These are phyloP conservation scores for Drosophila lacteicornis DNA, from an alignment of 1,140 invertebrate genomes.

Conservation along the genomic window DNA sequence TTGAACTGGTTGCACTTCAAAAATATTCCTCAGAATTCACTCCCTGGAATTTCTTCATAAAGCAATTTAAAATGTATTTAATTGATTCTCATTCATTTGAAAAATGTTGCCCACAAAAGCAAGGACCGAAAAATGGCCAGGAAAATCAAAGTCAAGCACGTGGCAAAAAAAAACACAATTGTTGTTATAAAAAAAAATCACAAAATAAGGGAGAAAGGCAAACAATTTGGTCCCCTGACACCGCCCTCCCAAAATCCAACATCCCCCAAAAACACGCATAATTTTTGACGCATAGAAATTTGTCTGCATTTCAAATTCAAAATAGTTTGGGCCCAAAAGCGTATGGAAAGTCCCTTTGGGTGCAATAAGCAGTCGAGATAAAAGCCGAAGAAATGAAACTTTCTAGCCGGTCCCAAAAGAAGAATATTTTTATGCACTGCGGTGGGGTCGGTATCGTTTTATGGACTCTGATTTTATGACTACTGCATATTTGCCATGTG, in stretches of 20 bases:
- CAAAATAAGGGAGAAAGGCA: neutral
- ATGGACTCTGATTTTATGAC: conserved; percentile 68
- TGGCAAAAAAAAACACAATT: conserved; percentile 24
- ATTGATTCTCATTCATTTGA: neutral
- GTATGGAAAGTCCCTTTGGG: conserved; percentile 51
- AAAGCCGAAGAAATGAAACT: conserved; percentile 39
- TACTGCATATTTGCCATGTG: conserved; percentile 37
- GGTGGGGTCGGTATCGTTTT: conserved; percentile 39
- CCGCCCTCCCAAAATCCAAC: conserved; percentile 14
- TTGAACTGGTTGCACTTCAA: neutral
- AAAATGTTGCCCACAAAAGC: neutral
- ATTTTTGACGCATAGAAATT: conserved; percentile 69
- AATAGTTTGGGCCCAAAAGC: conserved; percentile 58
- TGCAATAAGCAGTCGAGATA: conserved; percentile 54
- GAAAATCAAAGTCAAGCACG: conserved; percentile 28
- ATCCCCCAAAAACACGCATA: conserved; percentile 53
- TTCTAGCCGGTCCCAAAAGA: conserved; percentile 44
- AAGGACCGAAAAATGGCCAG: neutral
- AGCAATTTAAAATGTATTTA: neutral
- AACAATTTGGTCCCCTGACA: conserved; percentile 11
- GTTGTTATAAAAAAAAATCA: neutral
- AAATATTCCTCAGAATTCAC: neutral
- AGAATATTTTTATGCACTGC: conserved; percentile 66
- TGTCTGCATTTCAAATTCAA: conserved; percentile 63
- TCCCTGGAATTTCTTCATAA: neutral